Percentiles rank a stretch among this genome's conserved stretches.
phyloP scores from a whole-genome alignment of 1,140 invertebrate genomes.

The Procambarus clarkii region DNA sequence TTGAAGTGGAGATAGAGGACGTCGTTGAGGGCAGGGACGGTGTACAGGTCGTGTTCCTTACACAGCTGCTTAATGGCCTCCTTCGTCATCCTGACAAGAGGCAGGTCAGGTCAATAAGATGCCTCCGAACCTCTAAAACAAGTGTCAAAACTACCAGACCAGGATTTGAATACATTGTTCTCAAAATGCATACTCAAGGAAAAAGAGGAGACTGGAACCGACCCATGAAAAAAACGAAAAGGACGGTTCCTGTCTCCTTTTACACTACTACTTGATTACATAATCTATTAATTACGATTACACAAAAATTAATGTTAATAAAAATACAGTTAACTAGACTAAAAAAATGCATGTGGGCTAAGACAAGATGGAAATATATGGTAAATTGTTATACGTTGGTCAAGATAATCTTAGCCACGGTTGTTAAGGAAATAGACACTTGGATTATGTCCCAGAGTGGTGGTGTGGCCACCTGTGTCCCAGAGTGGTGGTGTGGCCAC shows the following conservation, averaged over 20 bases:
- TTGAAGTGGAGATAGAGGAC: constrained; percentile 95
- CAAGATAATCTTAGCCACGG: too few species aligned
- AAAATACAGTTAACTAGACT: too few species aligned
- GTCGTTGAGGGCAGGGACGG: constrained; percentile 92
- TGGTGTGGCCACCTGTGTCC: too few species aligned
- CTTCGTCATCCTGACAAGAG: constrained; percentile 73
- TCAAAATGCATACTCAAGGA: background rate
- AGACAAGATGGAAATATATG: too few species aligned
- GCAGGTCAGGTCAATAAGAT: background rate
- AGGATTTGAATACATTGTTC: background rate
- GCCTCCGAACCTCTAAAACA: background rate
- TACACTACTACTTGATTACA: background rate
- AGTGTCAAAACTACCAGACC: background rate
- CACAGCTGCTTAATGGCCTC: constrained; percentile 85
- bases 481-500: too few species aligned
- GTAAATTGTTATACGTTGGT: too few species aligned
- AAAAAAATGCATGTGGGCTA: too few species aligned
- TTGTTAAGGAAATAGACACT: too few species aligned
- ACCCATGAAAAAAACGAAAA: background rate
- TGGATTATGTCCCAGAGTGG: too few species aligned
- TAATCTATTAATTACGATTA: too few species aligned
- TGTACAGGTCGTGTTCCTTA: constrained; percentile 89
- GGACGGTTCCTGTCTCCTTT: background rate
- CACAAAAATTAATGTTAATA: too few species aligned
- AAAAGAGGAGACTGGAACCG: background rate